Evolutionary conservation across 2,113 vertebrate genomes (phyloP).

Genomic region (Centropristis striata): DNA sequence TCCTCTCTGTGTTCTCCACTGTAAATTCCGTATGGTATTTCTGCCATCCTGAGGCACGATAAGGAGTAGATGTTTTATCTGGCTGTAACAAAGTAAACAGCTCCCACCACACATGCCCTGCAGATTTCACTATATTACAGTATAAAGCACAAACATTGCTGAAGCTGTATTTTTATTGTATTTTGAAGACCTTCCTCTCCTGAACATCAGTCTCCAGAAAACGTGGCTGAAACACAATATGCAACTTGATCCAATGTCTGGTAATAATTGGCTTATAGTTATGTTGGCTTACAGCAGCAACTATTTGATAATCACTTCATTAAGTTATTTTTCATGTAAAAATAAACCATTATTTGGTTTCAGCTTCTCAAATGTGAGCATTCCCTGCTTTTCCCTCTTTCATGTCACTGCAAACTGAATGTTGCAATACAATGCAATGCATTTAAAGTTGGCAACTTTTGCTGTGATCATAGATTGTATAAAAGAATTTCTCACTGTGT

Average conservation of each 20-base stretch:
- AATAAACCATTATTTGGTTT: neutral
- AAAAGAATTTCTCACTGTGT: too few relatives aligned
- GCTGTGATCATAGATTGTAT: too few relatives aligned
- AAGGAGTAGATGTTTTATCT: neutral
- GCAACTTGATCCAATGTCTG: neutral
- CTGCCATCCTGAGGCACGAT: constrained; percentile 1
- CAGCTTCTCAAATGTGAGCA: neutral
- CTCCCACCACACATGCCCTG: neutral
- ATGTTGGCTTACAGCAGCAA: neutral
- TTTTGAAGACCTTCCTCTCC: neutral
- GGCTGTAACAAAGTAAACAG: neutral
- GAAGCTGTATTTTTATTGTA: neutral
- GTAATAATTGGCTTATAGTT: neutral
- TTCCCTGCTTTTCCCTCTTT: neutral
- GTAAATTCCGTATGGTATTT: neutral
- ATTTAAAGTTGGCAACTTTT: neutral
- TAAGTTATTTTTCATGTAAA: neutral
- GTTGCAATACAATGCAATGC: too few relatives aligned
- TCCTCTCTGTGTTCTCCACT: neutral
- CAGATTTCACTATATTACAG: neutral
- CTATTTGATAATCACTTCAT: neutral
- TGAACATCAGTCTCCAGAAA: neutral
- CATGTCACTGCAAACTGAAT: neutral
- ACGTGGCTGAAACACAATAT: neutral
- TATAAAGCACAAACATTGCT: neutral